Base-by-base conservation (phyloP, 1,140 invertebrate genomes). In the Bilobella aurantiaca region DNA sequence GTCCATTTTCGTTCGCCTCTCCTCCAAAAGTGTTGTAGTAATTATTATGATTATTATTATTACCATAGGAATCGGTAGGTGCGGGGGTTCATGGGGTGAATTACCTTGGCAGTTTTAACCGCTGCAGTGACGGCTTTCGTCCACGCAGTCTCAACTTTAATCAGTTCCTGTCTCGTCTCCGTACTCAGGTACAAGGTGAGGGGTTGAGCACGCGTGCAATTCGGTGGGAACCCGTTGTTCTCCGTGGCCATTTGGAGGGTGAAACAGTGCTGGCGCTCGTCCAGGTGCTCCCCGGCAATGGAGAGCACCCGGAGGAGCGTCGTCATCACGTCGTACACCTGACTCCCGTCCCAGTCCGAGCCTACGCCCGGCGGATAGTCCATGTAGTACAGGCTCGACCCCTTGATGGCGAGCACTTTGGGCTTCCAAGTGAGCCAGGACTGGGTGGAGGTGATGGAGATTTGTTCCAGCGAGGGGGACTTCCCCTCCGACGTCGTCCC, bases 231-330 rank as follows among this genome's bases (percentile, higher is more conserved):
- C 1, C 37, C 28, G 27, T 21, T 58, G n/a, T 70, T 59, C 23
- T 70, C 71, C 25, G 58, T 62, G 3, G 77, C 66, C 71, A 89
- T 89, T 79, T 96, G 91, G 56, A 95, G 83, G 64, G 92, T 79
- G 78, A 96, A 96, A 77, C 93, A 95, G 78, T 96, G 90, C 76
- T 95, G 91, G 32, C 93, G 82, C 77, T 93, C 91, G 77, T 96
- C 93, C 32, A 93, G 86, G 68, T 92, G 90, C 78, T 96, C 92
- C 3, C 88, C 89, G 76, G 94, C 92, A 78, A 63, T 49, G 8
- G 93, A 87, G 70, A 96, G 87, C 18, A 93, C 87, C 67, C 92
- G 87, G 76, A 97, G 91, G 87, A 96, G 92, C 31, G 91, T 95
- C 78, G 96, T 92, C 78, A 96, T 95, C 16, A 96, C 90, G 79